Conservation (phyloP, 2,888 invertebrate species). For the Strigamia transsilvanica region DNA sequence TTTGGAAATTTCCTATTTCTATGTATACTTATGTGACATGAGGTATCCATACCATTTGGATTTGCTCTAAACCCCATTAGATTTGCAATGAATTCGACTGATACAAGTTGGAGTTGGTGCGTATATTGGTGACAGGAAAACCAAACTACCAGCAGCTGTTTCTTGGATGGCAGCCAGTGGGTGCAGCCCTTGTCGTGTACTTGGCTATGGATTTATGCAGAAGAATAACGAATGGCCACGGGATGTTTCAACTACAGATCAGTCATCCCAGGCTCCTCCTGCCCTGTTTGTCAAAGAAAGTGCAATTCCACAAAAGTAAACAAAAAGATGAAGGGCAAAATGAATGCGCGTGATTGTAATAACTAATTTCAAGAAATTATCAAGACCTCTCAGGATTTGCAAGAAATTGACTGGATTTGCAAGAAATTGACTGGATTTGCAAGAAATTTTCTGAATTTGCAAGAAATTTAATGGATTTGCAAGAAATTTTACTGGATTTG, state of each 20-base stretch:
- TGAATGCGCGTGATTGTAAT: background rate
- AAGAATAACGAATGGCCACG: constrained; percentile 8
- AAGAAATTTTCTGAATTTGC: no score
- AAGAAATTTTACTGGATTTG: no score
- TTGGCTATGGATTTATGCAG: constrained; percentile 8
- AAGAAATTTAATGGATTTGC: no score
- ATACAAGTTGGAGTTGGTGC: background rate
- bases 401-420: no score
- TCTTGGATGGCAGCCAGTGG: constrained; percentile 7
- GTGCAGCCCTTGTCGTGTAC: constrained; percentile 2
- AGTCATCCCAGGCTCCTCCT: background rate
- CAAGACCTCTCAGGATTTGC: no score
- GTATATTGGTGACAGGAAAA: background rate
- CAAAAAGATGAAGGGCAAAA: background rate
- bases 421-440: no score
- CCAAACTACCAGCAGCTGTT: constrained; percentile 3
- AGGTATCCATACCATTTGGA: background rate
- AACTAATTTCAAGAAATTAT: background rate
- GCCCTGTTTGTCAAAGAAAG: background rate
- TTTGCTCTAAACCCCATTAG: background rate
- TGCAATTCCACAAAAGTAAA: background rate
- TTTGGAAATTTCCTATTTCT: no score
- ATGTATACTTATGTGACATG: no score
- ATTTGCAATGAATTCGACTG: background rate
- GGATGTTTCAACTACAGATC: constrained; percentile 8